Conservation (phyloP, 2,797 vertebrate genomes). For the Nyctalus aviator region DNA sequence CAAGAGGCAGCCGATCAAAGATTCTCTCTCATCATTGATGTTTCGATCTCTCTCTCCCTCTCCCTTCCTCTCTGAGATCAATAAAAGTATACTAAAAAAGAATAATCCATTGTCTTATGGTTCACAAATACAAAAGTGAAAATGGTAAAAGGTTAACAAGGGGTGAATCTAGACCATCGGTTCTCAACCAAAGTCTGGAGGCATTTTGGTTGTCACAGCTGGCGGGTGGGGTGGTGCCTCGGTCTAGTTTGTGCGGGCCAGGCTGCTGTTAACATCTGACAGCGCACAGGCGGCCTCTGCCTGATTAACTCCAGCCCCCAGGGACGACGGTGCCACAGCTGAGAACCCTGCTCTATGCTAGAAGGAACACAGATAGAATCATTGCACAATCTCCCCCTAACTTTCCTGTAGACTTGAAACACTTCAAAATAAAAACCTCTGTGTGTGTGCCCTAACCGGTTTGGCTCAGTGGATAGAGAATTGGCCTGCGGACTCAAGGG, state of each 20-base stretch:
- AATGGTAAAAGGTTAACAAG: not conserved
- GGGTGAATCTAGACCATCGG: not conserved
- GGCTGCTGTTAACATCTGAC: not conserved
- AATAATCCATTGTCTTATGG: not conserved
- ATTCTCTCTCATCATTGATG: too few species aligned
- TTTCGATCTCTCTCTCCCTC: too few species aligned
- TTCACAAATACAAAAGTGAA: slow-evolving; percentile 3
- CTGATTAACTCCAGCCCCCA: not conserved
- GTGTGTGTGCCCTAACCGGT: too few species aligned
- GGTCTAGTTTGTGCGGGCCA: not conserved
- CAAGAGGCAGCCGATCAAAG: too few species aligned
- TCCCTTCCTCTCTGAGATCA: too few species aligned
- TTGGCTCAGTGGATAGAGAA: too few species aligned
- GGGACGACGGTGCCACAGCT: not conserved
- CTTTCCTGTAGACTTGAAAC: not conserved
- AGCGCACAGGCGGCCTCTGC: not conserved
- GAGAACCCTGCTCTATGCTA: slow-evolving; percentile 7
- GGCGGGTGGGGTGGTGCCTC: not conserved
- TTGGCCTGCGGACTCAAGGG: too few species aligned
- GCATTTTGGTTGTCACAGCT: not conserved
- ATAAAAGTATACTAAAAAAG: too few species aligned
- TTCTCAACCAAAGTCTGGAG: not conserved
- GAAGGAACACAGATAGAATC: not conserved
- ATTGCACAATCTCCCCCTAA: not conserved
- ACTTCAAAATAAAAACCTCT: not conserved